These are phyloP conservation scores for Arion vulgaris DNA, from an alignment of 1,140 invertebrate genomes.

Conservation along the genomic window DNA sequence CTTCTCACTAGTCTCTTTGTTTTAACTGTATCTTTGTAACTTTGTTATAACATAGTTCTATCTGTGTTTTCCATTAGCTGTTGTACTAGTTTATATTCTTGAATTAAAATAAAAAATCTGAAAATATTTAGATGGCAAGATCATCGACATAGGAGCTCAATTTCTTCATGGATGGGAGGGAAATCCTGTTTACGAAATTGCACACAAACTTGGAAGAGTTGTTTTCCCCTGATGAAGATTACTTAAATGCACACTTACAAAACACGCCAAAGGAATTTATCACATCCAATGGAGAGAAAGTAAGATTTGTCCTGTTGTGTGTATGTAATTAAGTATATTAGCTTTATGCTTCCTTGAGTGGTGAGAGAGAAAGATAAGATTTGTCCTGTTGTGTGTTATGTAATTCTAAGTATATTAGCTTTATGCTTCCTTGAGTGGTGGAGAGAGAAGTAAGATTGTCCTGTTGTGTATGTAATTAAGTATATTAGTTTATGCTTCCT, in stretches of 20 bases:
- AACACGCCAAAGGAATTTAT: neutral
- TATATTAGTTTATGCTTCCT: too few species aligned
- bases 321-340: too few species aligned
- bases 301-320: too few species aligned
- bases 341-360: too few species aligned
- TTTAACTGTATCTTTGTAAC: neutral
- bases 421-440: too few species aligned
- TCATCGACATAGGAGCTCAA: constrained; percentile 12
- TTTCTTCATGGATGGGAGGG: constrained; percentile 27
- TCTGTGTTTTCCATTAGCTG: neutral
- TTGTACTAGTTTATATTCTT: neutral
- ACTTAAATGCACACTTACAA: neutral
- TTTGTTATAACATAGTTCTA: neutral
- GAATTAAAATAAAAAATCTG: neutral
- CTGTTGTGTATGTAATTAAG: too few species aligned
- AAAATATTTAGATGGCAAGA: constrained; percentile 3
- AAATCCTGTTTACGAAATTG: constrained; percentile 23
- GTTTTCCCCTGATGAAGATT: neutral
- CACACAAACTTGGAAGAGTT: constrained; percentile 2
- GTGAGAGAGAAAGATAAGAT: too few species aligned
- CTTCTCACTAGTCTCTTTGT: neutral
- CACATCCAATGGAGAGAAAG: neutral
- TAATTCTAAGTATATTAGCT: too few species aligned
- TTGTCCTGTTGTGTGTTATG: too few species aligned
- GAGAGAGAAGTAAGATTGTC: too few species aligned